Percentiles rank a stretch among this genome's conserved stretches.
Evolutionary conservation across 2,797 vertebrate species (phyloP).

Genomic region (Sebastes minor): DNA sequence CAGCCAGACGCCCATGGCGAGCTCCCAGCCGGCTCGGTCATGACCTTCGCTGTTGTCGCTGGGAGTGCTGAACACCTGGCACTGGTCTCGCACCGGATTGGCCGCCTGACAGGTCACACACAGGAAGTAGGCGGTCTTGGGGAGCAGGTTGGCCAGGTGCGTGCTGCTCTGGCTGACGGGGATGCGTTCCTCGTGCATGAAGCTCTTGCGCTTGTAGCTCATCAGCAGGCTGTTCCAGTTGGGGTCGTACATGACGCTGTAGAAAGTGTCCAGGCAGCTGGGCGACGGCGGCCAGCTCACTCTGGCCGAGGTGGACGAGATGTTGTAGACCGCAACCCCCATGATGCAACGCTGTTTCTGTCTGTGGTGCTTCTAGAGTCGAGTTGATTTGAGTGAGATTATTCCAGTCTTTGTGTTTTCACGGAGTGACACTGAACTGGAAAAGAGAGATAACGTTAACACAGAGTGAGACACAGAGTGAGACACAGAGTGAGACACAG

Average conservation of each 20-base stretch:
- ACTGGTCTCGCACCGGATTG: slow-evolving; percentile 87
- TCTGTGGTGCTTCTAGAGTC: not conserved
- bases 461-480: too few relatives aligned
- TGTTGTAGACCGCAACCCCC: slow-evolving; percentile 85
- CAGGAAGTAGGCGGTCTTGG: slow-evolving; percentile 88
- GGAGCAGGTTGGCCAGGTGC: slow-evolving; percentile 85
- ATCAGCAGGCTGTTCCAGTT: slow-evolving; percentile 88
- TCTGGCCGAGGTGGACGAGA: slow-evolving; percentile 84
- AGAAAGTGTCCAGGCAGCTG: slow-evolving; percentile 87
- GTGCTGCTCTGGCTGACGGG: slow-evolving; percentile 86
- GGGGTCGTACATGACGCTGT: slow-evolving; percentile 91
- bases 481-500: too few relatives aligned
- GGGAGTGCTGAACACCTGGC: slow-evolving; percentile 87
- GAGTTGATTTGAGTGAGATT: not conserved
- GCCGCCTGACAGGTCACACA: slow-evolving; percentile 91
- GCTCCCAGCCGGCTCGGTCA: slow-evolving; percentile 82
- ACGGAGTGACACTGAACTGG: not conserved
- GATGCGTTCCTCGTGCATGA: slow-evolving; percentile 88
- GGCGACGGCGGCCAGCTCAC: slow-evolving; percentile 86
- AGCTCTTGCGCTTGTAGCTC: slow-evolving; percentile 86
- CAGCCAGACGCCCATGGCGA: slow-evolving; percentile 89
- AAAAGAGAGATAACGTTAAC: not conserved
- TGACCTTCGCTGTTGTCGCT: slow-evolving; percentile 67
- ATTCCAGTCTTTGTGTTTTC: not conserved
- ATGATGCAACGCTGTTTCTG: slow-evolving; percentile 61